phyloP scores from a whole-genome alignment of 1,140 invertebrate species.

The Pachyrhynchus sulphureomaculatus region DNA sequence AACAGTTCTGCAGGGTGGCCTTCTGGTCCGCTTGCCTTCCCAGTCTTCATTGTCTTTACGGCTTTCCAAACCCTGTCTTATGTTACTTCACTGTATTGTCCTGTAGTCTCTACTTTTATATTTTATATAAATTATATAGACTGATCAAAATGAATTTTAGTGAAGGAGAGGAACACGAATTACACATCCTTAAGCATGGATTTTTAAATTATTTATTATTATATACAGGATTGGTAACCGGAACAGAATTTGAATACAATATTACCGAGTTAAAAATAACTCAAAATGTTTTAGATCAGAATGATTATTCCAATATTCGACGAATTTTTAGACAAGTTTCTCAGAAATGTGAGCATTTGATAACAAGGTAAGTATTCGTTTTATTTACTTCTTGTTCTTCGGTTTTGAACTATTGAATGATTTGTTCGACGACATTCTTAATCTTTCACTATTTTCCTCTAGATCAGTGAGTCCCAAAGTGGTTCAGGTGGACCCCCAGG shows the following conservation, averaged over 20 bases:
- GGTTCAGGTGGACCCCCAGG: no score
- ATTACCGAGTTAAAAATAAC: not conserved
- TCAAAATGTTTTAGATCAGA: not conserved
- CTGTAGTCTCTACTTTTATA: no score
- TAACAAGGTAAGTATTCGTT: not conserved
- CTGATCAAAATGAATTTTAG: no score
- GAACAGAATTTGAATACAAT: not conserved
- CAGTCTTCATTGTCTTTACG: no score
- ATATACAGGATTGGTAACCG: not conserved
- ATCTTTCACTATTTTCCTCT: no score
- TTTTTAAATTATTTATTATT: not conserved
- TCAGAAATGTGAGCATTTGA: constrained; percentile 3
- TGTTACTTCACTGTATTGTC: no score
- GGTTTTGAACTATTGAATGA: not conserved
- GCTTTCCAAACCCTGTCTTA: no score
- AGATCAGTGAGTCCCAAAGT: no score
- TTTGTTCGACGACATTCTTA: no score
- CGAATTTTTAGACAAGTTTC: not conserved
- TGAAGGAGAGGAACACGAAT: not conserved
- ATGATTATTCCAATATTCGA: not conserved
- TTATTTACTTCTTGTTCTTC: not conserved
- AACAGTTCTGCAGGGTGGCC: no score
- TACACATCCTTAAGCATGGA: not conserved
- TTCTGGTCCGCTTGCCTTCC: no score
- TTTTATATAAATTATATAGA: no score